Conservation (phyloP, 2,888 invertebrate species). For the Nudaria mundana region DNA sequence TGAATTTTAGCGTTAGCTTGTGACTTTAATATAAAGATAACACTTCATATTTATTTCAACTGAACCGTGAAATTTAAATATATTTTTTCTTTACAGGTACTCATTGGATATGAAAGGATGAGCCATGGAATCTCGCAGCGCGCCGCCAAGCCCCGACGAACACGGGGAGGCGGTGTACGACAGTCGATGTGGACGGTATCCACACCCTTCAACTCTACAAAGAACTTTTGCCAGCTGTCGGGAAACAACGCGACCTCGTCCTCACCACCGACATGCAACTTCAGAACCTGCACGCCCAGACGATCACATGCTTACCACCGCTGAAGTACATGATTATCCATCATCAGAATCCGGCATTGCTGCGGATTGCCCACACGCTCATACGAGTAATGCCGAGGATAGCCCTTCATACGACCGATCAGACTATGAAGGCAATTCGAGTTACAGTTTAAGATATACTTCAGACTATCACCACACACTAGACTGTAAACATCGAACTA, state of each 20-base stretch:
- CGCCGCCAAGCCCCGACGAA: conserved; percentile 81
- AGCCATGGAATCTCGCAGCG: conserved; percentile 80
- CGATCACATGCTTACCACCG: conserved; percentile 71
- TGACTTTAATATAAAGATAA: conserved; percentile 54
- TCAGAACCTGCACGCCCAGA: conserved; percentile 74
- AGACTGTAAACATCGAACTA: conserved; percentile 66
- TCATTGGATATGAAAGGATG: conserved; percentile 71
- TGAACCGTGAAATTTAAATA: conserved; percentile 21
- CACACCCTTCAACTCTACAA: conserved; percentile 75
- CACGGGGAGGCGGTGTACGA: conserved; percentile 85
- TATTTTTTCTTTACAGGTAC: conserved; percentile 59
- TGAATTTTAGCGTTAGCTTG: conserved; percentile 59
- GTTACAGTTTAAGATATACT: conserved; percentile 65
- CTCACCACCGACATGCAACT: conserved; percentile 67
- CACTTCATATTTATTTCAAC: conserved; percentile 37
- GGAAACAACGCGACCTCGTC: conserved; percentile 62
- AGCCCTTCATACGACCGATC: conserved; percentile 73
- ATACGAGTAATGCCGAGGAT: conserved; percentile 71
- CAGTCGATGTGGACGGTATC: conserved; percentile 87
- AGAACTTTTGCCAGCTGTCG: conserved; percentile 73
- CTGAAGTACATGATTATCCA: conserved; percentile 77
- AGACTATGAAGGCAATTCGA: conserved; percentile 71
- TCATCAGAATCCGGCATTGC: conserved; percentile 80
- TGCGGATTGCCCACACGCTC: conserved; percentile 74
- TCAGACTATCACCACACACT: conserved; percentile 66